Percentiles rank a stretch among this genome's conserved stretches.
Conservation (phyloP, 2,888 invertebrate genomes). For the Calameuta pallipes region DNA sequence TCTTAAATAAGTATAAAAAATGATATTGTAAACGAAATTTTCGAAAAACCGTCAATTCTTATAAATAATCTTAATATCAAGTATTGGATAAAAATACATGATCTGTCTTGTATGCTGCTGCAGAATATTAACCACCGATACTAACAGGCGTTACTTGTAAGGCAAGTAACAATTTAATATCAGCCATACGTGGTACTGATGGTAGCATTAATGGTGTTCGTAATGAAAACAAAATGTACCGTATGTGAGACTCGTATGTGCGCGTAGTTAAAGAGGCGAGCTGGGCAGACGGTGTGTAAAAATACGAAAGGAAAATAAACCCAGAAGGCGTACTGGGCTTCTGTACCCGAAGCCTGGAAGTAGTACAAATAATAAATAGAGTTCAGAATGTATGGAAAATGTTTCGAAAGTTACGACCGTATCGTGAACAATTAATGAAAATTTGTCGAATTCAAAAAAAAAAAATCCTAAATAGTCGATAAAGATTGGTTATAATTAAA, state of each 20-base stretch:
- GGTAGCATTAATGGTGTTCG: background rate
- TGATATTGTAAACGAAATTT: too few relatives aligned
- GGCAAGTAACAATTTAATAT: background rate
- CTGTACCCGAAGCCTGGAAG: background rate
- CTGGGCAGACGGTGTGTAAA: constrained; percentile 23
- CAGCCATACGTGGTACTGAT: background rate
- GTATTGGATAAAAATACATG: too few relatives aligned
- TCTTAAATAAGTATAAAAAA: too few relatives aligned
- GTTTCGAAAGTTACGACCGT: background rate
- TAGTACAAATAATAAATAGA: background rate
- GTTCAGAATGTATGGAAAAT: background rate
- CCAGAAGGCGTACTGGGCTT: background rate
- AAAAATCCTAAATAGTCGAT: background rate
- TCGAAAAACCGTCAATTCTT: too few relatives aligned
- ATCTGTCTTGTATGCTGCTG: too few relatives aligned
- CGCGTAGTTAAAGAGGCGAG: background rate
- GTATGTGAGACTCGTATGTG: background rate
- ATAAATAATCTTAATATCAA: too few relatives aligned
- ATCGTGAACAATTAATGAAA: background rate
- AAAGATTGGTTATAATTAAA: background rate
- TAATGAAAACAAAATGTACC: background rate
- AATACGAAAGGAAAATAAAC: constrained; percentile 23
- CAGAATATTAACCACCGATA: background rate
- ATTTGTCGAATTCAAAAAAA: background rate
- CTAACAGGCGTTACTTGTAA: background rate